Conservation (phyloP, 2,888 invertebrate genomes). For the Vesta saturnalis region DNA sequence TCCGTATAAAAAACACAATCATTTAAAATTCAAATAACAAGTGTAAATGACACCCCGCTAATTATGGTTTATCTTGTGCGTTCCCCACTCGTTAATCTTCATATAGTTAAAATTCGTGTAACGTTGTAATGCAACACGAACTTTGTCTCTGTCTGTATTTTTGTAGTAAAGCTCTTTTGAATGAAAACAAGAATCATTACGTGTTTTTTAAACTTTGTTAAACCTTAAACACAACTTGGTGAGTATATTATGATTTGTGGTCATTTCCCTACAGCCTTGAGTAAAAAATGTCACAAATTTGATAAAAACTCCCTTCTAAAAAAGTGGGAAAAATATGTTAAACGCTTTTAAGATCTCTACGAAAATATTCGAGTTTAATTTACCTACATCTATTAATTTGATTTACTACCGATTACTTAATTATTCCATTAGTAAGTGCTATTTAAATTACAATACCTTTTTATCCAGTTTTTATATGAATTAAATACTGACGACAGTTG, state of each 20-base stretch:
- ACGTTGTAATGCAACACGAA: constrained; percentile 33
- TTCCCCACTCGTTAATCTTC: constrained; percentile 61
- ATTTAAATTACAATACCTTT: no score
- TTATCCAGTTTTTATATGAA: no score
- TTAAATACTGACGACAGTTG: no score
- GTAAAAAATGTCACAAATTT: constrained; percentile 38
- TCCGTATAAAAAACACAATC: constrained; percentile 48
- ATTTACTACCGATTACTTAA: no score
- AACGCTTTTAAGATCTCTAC: constrained; percentile 19
- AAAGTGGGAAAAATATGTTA: constrained; percentile 36
- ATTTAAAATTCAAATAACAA: constrained; percentile 65
- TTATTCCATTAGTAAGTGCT: no score
- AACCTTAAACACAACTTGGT: constrained; percentile 37
- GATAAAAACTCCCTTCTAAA: constrained; percentile 43
- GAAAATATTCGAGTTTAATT: neutral
- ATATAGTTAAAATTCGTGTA: constrained; percentile 58
- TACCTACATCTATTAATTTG: neutral
- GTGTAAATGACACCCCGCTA: constrained; percentile 64
- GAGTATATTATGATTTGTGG: constrained; percentile 40
- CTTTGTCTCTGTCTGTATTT: constrained; percentile 11
- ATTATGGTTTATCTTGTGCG: constrained; percentile 64
- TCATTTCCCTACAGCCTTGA: constrained; percentile 33
- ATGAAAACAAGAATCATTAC: constrained; percentile 20
- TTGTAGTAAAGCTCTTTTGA: neutral
- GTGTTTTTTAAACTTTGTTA: constrained; percentile 29